phyloP scores from a whole-genome alignment of 2,888 invertebrate species.

The Drosophila ustulata region DNA sequence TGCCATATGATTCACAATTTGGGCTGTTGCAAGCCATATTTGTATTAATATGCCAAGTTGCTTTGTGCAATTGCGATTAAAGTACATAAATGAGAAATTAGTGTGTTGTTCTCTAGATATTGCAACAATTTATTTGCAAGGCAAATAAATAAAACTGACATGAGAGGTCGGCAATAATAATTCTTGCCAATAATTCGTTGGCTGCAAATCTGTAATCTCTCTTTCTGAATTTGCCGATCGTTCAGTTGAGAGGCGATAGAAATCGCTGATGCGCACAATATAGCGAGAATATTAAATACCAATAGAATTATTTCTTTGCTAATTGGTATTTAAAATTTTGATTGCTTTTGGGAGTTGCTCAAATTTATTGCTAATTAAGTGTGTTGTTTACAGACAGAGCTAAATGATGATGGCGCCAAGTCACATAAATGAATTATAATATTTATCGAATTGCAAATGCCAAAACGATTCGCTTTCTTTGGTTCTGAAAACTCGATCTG shows the following conservation, averaged over 20 bases:
- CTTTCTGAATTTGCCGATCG: neutral
- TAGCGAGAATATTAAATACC: too few relatives aligned
- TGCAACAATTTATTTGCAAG: neutral
- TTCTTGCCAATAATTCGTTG: neutral
- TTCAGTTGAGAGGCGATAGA: neutral
- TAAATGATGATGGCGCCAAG: too few relatives aligned
- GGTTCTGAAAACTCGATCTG: conserved; percentile 18
- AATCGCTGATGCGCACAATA: neutral
- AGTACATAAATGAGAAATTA: conserved; percentile 19
- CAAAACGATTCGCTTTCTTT: neutral
- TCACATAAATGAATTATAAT: too few relatives aligned
- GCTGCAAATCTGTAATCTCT: neutral
- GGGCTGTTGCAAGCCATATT: conserved; percentile 30
- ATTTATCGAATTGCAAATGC: too few relatives aligned
- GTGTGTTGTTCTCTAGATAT: conserved; percentile 2
- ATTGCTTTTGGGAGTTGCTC: too few relatives aligned
- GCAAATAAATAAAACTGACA: neutral
- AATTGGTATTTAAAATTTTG: too few relatives aligned
- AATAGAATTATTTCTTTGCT: too few relatives aligned
- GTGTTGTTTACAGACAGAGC: too few relatives aligned
- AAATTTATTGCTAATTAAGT: too few relatives aligned
- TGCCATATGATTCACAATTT: conserved; percentile 37
- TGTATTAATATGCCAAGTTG: neutral
- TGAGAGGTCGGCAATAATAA: neutral
- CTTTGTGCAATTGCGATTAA: conserved; percentile 21